Evolutionary conservation across 2,113 vertebrate genomes (phyloP), one percentile per base, ranked within the genome.

Genomic region (Mungos mungo): DNA sequence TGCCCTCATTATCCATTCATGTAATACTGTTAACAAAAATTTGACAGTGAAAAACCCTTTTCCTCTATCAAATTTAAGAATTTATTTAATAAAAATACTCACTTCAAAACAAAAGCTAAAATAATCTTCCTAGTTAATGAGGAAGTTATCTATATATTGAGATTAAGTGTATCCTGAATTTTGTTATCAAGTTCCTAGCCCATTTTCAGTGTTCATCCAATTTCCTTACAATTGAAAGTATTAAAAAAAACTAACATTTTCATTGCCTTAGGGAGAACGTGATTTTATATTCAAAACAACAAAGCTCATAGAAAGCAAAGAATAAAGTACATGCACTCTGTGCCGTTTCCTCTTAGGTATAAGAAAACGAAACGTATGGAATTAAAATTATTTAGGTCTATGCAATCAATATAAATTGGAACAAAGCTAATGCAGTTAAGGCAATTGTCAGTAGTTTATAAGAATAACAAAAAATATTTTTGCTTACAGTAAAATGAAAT

Each of bases 41-140:
- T 6, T 76, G 54, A 35, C 68, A 84, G 27, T 76, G 21, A 93
- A 92, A 97, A 93, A 35, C 14, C 0, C 21, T 87, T 93, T 89
- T 84, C 12, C n/a, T 95, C 50, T 88, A 87, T 81, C 83, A 72
- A 82, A 77, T 88, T 81, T 93, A 82, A 96, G 63, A 97, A 96
- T 71, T 81, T 92, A 88, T 27, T 95, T 89, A 68, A 84, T 82
- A 83, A 84, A 96, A 94, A 85, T 33, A 41, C 65, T 68, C 27
- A 41, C 65, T 65, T 95, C 21, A 89, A 95, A 97, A 79, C 35
- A 95, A 95, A 96, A 93, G 31, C 60, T 90, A 93, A 93, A 97
- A 88, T 97, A 76, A 80, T 84, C 97, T 96, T 90, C 71, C 87
- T 90, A 88, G 68, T 81, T 96, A 97, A 97, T 96, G 80, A 97